Evolutionary conservation across 2,797 vertebrate species (phyloP).

Genomic region (Mallotus villosus): DNA sequence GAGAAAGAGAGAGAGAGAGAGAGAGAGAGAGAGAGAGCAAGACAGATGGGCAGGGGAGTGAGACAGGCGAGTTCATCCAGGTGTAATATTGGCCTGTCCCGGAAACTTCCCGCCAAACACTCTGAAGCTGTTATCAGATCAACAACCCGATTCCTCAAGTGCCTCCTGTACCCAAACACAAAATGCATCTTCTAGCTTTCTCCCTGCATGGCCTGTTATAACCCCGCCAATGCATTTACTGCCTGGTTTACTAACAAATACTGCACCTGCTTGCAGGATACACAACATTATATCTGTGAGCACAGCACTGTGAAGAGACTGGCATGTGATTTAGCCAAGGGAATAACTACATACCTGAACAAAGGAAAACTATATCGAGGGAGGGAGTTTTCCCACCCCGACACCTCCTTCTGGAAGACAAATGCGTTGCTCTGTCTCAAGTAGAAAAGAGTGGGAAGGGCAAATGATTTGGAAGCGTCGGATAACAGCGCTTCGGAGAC

Average conservation of each 20-base stretch:
- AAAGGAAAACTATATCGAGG: constrained; percentile 4
- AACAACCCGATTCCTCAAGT: constrained; percentile 70
- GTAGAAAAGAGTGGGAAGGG: not conserved
- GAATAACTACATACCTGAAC: constrained; percentile 19
- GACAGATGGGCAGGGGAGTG: constrained; percentile 20
- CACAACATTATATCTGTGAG: constrained; percentile 27
- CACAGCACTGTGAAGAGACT: constrained; percentile 10
- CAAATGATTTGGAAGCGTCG: not conserved
- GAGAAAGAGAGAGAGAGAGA: constrained; percentile 21
- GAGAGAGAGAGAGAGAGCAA: constrained; percentile 2
- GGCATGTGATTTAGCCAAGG: constrained; percentile 31
- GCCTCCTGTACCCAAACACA: constrained; percentile 57
- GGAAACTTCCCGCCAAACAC: constrained; percentile 64
- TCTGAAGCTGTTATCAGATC: constrained; percentile 63
- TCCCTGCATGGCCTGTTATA: constrained; percentile 40
- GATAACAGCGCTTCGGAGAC: not conserved
- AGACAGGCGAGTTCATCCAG: constrained; percentile 48
- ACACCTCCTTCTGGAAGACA: not conserved
- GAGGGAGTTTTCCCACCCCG: not conserved
- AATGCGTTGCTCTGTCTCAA: not conserved
- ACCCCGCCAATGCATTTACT: constrained; percentile 47
- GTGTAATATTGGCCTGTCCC: constrained; percentile 67
- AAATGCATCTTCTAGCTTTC: constrained; percentile 61
- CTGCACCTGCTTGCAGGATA: constrained; percentile 35
- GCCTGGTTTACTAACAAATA: constrained; percentile 51